Evolutionary conservation across 2,888 invertebrate genomes (phyloP), one percentile per base, ranked within the genome.

Genomic region (Cheilosia vulpina): DNA sequence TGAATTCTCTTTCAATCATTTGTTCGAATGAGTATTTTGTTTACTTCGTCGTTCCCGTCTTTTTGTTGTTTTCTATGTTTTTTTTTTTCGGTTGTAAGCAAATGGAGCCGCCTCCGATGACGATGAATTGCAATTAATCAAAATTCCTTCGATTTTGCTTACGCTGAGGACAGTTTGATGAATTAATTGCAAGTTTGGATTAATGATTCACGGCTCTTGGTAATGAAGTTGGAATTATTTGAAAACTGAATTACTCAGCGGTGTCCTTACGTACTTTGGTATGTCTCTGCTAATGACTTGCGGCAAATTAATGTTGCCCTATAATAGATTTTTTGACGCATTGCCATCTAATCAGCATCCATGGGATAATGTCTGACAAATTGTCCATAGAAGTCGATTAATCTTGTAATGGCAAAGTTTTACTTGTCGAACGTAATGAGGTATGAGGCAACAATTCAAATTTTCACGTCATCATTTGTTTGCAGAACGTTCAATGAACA

Each of bases 171-270:
- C 75, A 71, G 75, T 71, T 80, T 85, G 84, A 80, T 85, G 85
- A 81, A 85, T 81, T 81, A 85, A 81, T 76, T 85, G 81, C 71
- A 81, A 81, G 55, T 81, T 77, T 66, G 66, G 63, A 71, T 72
- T 76, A 79, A 84, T 84, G 84, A 84, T 84, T 79, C 75, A 84
- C 79, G 60, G 69, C 75, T 71, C 17, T 84, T 75, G 71, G 58
- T 84, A 84, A 71, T 79, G 84, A 79, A 79, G 79, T 84, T 84
- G 79, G 65, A 75, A 47, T 79, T 71, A 65, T 52, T 79, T 31
- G 34, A 50, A 53, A 45, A 21, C 45, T 66, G 43, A 65, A 41
- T 58, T 47, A 57, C 41, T 17, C 21, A 21, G 11, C 45, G 34
- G 2, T 38, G 21, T n/a, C 19, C 43, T 24, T 55, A 7, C 17